Conservation (phyloP, 2,888 invertebrate genomes). For the Oxycera nigricornis region DNA sequence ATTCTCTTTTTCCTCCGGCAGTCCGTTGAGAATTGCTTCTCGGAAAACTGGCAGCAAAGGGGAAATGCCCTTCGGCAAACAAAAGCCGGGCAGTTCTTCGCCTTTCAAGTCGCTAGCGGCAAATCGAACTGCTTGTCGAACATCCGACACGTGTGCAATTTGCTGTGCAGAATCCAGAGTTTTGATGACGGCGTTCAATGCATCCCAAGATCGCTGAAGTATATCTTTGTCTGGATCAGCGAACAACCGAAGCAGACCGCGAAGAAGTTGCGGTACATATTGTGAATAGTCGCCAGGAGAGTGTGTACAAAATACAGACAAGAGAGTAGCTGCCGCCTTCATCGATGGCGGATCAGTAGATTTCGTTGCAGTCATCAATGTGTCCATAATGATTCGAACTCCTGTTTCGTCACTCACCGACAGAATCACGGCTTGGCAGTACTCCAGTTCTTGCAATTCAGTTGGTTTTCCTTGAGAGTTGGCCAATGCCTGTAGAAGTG, state of each 20-base stretch:
- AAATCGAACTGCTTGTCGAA: constrained; percentile 91
- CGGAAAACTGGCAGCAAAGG: constrained; percentile 94
- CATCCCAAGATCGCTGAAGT: constrained; percentile 88
- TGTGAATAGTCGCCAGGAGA: constrained; percentile 86
- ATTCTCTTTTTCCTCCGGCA: constrained; percentile 94
- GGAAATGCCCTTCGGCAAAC: constrained; percentile 91
- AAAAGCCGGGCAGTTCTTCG: constrained; percentile 87
- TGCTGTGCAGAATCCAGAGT: constrained; percentile 84
- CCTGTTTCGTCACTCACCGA: constrained; percentile 90
- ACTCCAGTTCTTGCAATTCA: constrained; percentile 80
- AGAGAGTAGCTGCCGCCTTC: constrained; percentile 83
- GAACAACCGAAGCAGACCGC: constrained; percentile 86
- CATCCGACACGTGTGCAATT: constrained; percentile 85
- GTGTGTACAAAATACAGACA: constrained; percentile 89
- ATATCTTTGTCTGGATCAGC: constrained; percentile 83
- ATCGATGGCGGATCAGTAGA: constrained; percentile 70
- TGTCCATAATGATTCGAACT: constrained; percentile 85
- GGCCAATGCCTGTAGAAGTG: constrained; percentile 79
- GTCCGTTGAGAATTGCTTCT: constrained; percentile 94
- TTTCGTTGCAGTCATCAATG: constrained; percentile 78
- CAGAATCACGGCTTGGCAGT: constrained; percentile 91
- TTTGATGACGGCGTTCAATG: constrained; percentile 87
- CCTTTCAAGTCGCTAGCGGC: constrained; percentile 85
- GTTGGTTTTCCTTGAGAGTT: constrained; percentile 71
- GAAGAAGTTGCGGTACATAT: constrained; percentile 86